Conservation (phyloP, 2,113 vertebrate genomes). For the Toxotes chatareus region DNA sequence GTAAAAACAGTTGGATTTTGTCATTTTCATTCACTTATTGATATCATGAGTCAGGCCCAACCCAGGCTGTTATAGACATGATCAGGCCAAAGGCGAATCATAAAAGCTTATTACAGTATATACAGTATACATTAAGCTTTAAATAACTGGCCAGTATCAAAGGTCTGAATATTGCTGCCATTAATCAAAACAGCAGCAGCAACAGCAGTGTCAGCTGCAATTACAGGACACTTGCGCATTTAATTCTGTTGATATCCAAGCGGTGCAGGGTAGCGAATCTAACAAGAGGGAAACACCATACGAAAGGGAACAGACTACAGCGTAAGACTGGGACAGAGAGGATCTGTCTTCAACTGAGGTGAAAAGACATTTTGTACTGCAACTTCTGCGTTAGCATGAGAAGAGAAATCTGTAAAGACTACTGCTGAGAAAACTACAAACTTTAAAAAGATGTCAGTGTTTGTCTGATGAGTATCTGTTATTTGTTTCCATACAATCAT, state of each 20-base stretch:
- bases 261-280: background rate
- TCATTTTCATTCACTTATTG: background rate
- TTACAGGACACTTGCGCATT: background rate
- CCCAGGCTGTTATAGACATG: background rate
- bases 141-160: background rate
- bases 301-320: background rate
- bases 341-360: background rate
- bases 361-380: background rate
- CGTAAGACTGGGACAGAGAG: background rate
- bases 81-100: background rate
- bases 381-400: too few relatives aligned
- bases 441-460: too few relatives aligned
- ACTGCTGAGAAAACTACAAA: too few relatives aligned
- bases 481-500: too few relatives aligned
- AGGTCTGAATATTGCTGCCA: conserved; percentile 17
- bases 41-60: background rate
- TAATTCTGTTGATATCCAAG: background rate
- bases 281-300: background rate
- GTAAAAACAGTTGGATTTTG: background rate
- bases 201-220: background rate
- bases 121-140: background rate
- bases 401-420: too few relatives aligned
- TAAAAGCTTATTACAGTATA: conserved; percentile 5
- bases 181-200: conserved; percentile 31
- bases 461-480: too few relatives aligned